These are phyloP conservation scores for Lithobates pipiens DNA, from an alignment of 2,797 vertebrate genomes.

Conservation along the genomic window DNA sequence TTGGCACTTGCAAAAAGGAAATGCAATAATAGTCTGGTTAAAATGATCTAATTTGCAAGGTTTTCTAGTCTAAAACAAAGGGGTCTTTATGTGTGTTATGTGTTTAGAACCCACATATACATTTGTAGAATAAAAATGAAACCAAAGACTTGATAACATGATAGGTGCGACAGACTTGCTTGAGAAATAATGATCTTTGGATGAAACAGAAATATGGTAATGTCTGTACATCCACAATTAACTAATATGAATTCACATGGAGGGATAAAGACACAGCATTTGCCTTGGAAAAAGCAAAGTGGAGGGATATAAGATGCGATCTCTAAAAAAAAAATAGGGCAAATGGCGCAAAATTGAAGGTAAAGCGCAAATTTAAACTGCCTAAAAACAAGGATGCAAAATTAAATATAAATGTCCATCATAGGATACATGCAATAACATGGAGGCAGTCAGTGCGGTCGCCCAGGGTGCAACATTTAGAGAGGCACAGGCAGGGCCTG, in stretches of 20 bases:
- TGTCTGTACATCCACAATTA: background rate
- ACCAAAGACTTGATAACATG: background rate
- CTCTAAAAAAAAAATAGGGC: too few species aligned
- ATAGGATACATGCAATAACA: too few species aligned
- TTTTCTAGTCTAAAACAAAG: background rate
- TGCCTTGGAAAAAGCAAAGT: too few species aligned
- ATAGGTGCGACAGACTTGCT: background rate
- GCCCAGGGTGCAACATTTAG: too few species aligned
- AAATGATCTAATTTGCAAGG: background rate
- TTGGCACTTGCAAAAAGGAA: slow-evolving; percentile 3
- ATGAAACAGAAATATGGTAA: background rate
- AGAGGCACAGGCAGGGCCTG: too few species aligned
- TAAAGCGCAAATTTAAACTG: too few species aligned
- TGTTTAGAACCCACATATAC: background rate
- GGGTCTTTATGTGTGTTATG: background rate
- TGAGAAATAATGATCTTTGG: background rate
- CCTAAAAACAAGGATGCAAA: too few species aligned
- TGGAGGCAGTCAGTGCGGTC: too few species aligned
- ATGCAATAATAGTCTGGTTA: background rate
- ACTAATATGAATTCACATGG: background rate
- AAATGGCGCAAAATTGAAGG: too few species aligned
- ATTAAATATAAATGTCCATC: too few species aligned
- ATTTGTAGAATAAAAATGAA: background rate
- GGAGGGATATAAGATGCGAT: too few species aligned
- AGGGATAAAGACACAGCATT: background rate